Evolutionary conservation across 2,113 vertebrate genomes (phyloP).

Genomic region (Dermatemys mawii): DNA sequence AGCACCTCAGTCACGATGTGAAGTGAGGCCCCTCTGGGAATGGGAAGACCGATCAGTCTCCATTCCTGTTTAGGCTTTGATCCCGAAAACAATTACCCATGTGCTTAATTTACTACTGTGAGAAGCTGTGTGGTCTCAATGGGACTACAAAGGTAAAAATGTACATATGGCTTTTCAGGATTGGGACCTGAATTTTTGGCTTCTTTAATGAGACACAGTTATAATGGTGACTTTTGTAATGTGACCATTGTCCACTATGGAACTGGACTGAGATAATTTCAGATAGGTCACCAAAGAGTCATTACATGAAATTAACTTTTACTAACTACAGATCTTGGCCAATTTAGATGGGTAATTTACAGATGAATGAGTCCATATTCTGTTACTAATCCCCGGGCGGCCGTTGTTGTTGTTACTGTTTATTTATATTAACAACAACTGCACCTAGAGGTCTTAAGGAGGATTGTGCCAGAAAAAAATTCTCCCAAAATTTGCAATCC

Average conservation of each 20-base stretch:
- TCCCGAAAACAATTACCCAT: neutral
- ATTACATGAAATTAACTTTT: neutral
- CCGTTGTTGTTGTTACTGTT: neutral
- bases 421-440: accelerated
- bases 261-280: neutral
- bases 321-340: neutral
- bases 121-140: neutral
- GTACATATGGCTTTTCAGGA: neutral
- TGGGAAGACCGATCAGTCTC: neutral
- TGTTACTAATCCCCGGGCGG: neutral
- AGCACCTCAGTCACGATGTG: neutral
- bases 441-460: neutral
- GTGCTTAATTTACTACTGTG: neutral
- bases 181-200: neutral
- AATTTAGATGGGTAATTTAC: neutral
- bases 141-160: neutral
- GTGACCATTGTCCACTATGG: neutral
- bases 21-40: neutral
- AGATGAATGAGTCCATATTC: neutral
- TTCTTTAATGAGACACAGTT: neutral
- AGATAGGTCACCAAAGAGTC: neutral
- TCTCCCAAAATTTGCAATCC: neutral
- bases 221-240: neutral
- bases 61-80: neutral
- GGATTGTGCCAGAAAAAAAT: neutral